Evolutionary conservation across 2,797 vertebrate genomes (phyloP).

Genomic region (Lemur catta): DNA sequence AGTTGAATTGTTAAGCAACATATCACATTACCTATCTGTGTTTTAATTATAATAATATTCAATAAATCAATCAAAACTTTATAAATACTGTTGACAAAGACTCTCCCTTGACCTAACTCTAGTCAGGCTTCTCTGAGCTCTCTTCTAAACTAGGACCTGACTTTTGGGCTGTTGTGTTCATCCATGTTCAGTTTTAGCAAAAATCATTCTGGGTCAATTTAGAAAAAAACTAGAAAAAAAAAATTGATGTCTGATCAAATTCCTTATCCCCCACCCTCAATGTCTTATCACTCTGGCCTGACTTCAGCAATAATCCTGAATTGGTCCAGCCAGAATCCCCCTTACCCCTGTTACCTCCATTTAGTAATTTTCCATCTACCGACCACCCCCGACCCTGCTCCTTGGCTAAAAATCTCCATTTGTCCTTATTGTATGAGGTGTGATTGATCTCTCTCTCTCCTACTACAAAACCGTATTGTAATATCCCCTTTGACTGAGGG

Average conservation of each 20-base stretch:
- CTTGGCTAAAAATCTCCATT: neutral
- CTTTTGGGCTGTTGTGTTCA: neutral
- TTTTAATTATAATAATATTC: conserved; percentile 56
- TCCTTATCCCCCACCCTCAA: neutral
- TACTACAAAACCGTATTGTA: neutral
- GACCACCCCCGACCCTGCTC: too few species aligned
- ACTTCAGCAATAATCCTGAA: neutral
- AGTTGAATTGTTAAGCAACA: neutral
- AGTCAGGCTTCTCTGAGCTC: neutral
- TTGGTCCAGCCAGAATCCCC: neutral
- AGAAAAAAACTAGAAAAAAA: neutral
- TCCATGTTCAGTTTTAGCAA: neutral
- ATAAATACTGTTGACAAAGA: neutral
- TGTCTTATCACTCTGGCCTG: neutral
- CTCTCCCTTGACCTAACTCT: neutral
- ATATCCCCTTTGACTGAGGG: neutral
- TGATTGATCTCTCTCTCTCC: neutral
- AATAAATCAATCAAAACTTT: conserved; percentile 44
- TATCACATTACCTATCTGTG: neutral
- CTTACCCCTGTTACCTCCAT: neutral
- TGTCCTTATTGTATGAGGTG: neutral
- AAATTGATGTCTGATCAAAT: neutral
- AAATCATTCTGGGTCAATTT: neutral
- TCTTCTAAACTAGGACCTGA: neutral
- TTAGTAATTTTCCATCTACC: neutral